A percentile compares a stretch with the other conserved stretches of the same genome.
phyloP scores from a whole-genome alignment of 2,113 vertebrate species.

The Ageneiosus marmoratus region DNA sequence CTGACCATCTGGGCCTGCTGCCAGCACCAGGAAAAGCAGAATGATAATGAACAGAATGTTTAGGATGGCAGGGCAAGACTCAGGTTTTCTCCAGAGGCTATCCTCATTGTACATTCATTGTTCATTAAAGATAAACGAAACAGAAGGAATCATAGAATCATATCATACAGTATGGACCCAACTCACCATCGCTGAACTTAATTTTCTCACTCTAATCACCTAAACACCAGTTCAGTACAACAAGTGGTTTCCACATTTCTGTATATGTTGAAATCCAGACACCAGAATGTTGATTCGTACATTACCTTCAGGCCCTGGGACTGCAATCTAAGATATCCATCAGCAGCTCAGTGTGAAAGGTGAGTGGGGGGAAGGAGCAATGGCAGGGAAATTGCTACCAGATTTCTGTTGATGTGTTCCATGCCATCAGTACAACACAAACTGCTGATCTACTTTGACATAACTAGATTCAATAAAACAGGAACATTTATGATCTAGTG shows the following conservation, averaged over 20 bases:
- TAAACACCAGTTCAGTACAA: background rate
- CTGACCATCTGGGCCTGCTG: background rate
- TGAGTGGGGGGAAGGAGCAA: background rate
- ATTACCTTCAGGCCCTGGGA: slow-evolving; percentile 16
- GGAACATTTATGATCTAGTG: background rate
- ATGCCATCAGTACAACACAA: slow-evolving; percentile 20
- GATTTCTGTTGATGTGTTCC: slow-evolving; percentile 19
- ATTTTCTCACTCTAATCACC: background rate
- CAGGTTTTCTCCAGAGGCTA: background rate
- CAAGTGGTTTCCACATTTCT: slow-evolving; percentile 5
- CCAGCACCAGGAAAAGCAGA: background rate
- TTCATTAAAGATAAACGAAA: background rate
- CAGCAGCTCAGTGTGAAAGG: slow-evolving; percentile 15
- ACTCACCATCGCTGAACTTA: background rate
- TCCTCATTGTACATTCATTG: background rate
- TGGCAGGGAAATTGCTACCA: slow-evolving; percentile 33
- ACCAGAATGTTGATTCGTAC: slow-evolving; percentile 5
- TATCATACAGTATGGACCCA: background rate
- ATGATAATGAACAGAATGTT: background rate
- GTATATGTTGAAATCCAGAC: background rate
- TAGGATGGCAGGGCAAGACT: background rate
- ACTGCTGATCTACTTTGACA: slow-evolving; percentile 19
- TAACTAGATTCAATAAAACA: slow-evolving; percentile 5
- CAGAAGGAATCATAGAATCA: background rate
- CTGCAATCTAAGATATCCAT: slow-evolving; percentile 31